A percentile compares a stretch with the other conserved stretches of the same genome.
These are phyloP conservation scores for Drosophila longiperda DNA, from an alignment of 2,888 invertebrate species.

Conservation along the genomic window DNA sequence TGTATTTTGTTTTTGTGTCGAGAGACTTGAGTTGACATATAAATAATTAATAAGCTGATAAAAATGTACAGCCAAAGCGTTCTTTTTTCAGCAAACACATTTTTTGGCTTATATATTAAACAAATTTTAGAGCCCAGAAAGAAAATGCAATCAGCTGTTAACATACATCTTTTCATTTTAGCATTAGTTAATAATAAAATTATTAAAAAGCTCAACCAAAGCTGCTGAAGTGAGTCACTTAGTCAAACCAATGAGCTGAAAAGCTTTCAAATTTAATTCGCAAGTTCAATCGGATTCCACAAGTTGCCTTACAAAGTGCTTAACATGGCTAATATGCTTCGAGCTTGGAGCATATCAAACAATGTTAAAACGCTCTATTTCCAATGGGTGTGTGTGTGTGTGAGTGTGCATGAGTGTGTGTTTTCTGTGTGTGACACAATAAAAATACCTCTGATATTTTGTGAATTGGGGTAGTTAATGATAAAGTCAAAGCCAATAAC, in stretches of 20 bases:
- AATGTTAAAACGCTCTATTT: conserved; percentile 67
- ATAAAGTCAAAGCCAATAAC: conserved; percentile 28
- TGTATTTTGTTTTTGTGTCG: too few relatives aligned
- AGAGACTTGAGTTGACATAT: background rate
- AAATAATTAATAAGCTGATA: background rate
- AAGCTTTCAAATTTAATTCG: background rate
- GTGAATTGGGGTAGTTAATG: conserved; percentile 66
- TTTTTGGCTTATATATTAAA: background rate
- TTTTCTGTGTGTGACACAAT: conserved; percentile 48
- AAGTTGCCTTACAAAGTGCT: conserved; percentile 7
- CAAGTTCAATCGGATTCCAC: background rate
- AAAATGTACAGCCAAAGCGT: background rate
- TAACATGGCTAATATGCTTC: conserved; percentile 13
- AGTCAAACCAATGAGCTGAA: background rate
- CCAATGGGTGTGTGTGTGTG: conserved; percentile 30
- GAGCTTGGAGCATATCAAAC: background rate
- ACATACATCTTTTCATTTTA: background rate
- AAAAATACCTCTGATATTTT: conserved; percentile 69
- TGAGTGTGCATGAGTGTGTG: conserved; percentile 31
- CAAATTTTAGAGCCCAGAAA: background rate
- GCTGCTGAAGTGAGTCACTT: background rate
- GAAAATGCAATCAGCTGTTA: background rate
- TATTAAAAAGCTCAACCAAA: background rate
- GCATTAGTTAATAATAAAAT: background rate
- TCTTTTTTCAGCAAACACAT: too few relatives aligned